Percentiles rank a stretch among this genome's conserved stretches.
phyloP scores from a whole-genome alignment of 92 coral and sea anemone species.

The Palythoa grandis region DNA sequence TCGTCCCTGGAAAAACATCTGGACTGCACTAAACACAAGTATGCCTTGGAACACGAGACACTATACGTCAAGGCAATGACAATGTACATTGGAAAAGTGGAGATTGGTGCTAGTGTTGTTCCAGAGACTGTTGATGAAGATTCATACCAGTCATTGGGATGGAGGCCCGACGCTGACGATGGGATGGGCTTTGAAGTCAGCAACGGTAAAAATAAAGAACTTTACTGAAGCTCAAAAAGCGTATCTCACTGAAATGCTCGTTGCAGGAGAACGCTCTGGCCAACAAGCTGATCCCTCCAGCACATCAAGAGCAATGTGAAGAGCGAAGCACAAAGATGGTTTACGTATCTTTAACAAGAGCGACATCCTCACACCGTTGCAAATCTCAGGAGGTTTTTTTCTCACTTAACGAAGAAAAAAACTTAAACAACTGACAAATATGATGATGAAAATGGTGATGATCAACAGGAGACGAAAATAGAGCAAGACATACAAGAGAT shows the following conservation, averaged over 20 bases:
- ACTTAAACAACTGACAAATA: too few species aligned
- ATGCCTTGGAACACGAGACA: conserved; percentile 63
- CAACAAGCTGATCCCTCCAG: conserved; percentile 40
- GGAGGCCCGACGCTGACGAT: conserved; percentile 24
- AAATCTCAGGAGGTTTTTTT: too few species aligned
- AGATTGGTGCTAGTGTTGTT: conserved; percentile 5
- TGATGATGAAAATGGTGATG: too few species aligned
- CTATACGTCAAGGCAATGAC: conserved; percentile 64
- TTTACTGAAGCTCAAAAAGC: conserved; percentile 38
- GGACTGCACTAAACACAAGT: background rate
- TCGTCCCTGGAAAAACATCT: too few species aligned
- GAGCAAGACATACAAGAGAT: too few species aligned
- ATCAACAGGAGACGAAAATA: too few species aligned
- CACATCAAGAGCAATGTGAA: conserved; percentile 54
- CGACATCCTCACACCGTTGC: too few species aligned
- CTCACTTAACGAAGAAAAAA: too few species aligned
- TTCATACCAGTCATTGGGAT: conserved; percentile 8
- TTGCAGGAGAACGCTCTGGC: conserved; percentile 38
- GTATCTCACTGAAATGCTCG: conserved; percentile 17
- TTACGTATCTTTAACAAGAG: conserved; percentile 32
- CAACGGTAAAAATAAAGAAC: conserved; percentile 5
- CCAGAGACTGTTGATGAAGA: conserved; percentile 18
- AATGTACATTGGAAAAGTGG: conserved; percentile 2
- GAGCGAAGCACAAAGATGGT: conserved; percentile 49
- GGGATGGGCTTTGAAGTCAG: conserved; percentile 38